Percentiles rank a stretch among this genome's conserved stretches.
These are phyloP conservation scores for Corapipo altera DNA, from an alignment of 2,113 vertebrate genomes.

Conservation along the genomic window DNA sequence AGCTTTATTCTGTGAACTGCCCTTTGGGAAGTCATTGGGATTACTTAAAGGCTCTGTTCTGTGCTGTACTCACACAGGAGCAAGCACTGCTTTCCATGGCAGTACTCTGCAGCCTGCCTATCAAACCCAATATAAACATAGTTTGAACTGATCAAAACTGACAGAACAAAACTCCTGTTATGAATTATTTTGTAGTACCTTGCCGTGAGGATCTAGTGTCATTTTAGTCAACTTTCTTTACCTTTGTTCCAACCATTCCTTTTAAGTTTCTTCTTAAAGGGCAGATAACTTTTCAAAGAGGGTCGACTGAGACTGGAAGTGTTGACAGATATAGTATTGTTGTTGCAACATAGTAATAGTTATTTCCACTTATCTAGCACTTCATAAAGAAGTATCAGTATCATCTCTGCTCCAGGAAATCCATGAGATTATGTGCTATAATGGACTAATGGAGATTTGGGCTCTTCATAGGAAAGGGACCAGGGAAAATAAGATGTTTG, in stretches of 20 bases:
- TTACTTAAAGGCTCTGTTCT: background rate
- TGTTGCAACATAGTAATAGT: background rate
- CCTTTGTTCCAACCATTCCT: background rate
- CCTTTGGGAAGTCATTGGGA: background rate
- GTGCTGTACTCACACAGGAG: background rate
- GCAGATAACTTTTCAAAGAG: background rate
- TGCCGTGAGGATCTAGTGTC: background rate
- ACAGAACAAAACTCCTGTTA: background rate
- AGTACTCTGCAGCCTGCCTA: background rate
- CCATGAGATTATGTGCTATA: background rate
- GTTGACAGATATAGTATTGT: background rate
- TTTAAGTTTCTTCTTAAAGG: background rate
- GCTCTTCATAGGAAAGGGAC: background rate
- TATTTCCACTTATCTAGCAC: background rate
- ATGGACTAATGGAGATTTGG: background rate
- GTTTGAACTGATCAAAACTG: background rate
- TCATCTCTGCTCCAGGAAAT: background rate
- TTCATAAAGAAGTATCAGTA: slow-evolving; percentile 1
- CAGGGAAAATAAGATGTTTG: background rate
- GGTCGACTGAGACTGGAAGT: background rate
- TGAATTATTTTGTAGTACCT: background rate
- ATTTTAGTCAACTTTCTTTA: background rate
- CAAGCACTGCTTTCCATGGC: background rate
- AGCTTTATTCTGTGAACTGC: background rate
- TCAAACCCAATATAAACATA: background rate